Evolutionary conservation across 2,797 vertebrate genomes (phyloP).

Genomic region (Sebastes baramenuke): DNA sequence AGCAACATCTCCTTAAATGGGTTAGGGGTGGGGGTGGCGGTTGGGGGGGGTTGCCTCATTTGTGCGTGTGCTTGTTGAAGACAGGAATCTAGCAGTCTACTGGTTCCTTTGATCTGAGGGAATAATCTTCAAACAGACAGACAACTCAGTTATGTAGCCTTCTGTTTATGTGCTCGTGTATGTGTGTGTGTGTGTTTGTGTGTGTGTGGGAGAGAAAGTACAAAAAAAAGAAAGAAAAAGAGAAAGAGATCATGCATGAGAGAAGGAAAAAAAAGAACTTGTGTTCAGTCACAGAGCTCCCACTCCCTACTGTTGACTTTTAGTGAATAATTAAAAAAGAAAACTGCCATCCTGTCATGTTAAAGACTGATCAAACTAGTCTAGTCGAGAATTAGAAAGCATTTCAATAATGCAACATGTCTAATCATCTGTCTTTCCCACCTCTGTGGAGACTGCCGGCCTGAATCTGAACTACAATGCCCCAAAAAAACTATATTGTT

Average conservation of each 20-base stretch:
- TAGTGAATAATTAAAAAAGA: slow-evolving; percentile 63
- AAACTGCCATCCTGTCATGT: slow-evolving; percentile 66
- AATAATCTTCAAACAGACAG: slow-evolving; percentile 77
- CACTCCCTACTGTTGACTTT: slow-evolving; percentile 63
- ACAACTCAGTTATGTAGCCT: slow-evolving; percentile 68
- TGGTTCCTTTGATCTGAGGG: slow-evolving; percentile 75
- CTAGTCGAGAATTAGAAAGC: slow-evolving; percentile 42
- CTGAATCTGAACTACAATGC: slow-evolving; percentile 13
- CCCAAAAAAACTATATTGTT: background rate
- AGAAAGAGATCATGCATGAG: slow-evolving; percentile 38
- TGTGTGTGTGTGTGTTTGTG: background rate
- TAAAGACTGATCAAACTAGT: slow-evolving; percentile 58
- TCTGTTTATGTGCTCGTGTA: slow-evolving; percentile 48
- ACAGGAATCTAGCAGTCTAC: slow-evolving; percentile 69
- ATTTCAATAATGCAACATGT: slow-evolving; percentile 58
- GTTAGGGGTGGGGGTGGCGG: slow-evolving; percentile 33
- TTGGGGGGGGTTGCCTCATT: slow-evolving; percentile 58
- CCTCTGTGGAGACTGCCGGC: slow-evolving; percentile 24
- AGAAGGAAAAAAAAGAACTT: slow-evolving; percentile 22
- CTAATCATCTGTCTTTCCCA: slow-evolving; percentile 22
- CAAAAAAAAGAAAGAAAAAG: slow-evolving; percentile 16
- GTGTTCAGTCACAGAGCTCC: slow-evolving; percentile 49
- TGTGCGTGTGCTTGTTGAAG: slow-evolving; percentile 65
- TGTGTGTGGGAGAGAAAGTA: slow-evolving; percentile 21
- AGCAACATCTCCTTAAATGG: slow-evolving; percentile 70